Conservation (phyloP, 2,113 vertebrate genomes). For the Otis tarda region DNA sequence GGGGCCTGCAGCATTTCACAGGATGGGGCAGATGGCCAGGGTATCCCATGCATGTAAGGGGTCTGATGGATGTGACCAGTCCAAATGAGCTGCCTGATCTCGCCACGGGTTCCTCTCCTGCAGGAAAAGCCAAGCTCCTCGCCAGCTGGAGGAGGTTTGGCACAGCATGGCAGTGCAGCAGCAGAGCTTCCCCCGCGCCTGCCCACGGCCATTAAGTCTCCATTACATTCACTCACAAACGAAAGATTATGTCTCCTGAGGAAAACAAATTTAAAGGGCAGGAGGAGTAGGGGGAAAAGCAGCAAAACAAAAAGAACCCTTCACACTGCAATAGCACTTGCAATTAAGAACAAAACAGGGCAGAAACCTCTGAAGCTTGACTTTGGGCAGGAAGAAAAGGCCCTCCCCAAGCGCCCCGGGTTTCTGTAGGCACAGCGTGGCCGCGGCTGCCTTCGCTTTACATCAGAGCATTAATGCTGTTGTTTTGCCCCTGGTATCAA, state of each 20-base stretch:
- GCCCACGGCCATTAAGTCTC: neutral
- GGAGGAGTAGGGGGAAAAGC: too few relatives aligned
- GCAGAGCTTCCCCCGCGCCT: neutral
- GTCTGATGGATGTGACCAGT: neutral
- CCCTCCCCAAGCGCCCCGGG: neutral
- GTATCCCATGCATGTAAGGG: neutral
- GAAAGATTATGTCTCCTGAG: neutral
- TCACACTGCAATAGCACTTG: neutral
- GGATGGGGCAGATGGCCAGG: fast-evolving
- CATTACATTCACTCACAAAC: neutral
- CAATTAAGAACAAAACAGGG: neutral
- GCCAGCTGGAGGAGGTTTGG: neutral
- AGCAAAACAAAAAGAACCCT: neutral
- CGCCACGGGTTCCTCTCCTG: fast-evolving
- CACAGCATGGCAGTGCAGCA: fast-evolving
- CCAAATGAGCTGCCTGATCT: neutral
- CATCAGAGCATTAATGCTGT: slow-evolving; percentile 3
- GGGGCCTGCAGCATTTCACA: fast-evolving
- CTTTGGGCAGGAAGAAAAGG: neutral
- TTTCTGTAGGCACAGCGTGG: neutral
- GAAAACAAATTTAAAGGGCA: neutral
- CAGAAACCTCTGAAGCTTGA: neutral
- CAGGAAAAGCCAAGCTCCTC: neutral
- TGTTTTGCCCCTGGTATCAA: slow-evolving; percentile 28
- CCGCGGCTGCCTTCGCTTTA: neutral